phyloP scores from a whole-genome alignment of 2,797 vertebrate genomes.

The Hafferia zeledoni region DNA sequence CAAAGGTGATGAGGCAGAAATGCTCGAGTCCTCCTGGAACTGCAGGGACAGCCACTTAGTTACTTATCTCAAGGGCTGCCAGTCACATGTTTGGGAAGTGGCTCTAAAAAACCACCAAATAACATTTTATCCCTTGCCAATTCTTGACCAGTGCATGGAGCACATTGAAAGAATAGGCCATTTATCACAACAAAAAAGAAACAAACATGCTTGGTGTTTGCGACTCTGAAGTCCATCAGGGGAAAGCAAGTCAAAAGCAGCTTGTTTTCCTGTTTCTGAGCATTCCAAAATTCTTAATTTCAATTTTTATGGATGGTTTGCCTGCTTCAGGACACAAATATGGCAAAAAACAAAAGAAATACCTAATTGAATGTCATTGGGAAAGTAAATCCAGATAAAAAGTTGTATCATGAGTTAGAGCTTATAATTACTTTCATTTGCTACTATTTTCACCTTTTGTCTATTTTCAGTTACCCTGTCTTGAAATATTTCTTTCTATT shows the following conservation, averaged over 20 bases:
- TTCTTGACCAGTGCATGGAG: background rate
- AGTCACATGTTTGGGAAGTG: background rate
- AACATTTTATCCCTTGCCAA: background rate
- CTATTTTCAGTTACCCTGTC: background rate
- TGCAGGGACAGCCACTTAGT: background rate
- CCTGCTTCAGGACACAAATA: background rate
- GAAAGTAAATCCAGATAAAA: background rate
- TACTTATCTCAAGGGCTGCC: background rate
- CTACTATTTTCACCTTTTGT: background rate
- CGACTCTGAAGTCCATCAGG: background rate
- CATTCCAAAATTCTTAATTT: background rate
- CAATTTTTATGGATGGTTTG: background rate
- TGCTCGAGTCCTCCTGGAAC: background rate
- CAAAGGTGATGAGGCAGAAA: background rate
- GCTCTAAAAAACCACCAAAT: background rate
- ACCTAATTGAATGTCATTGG: background rate
- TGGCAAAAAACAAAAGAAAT: background rate
- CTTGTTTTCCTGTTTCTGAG: background rate
- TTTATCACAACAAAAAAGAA: background rate
- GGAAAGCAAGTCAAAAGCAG: background rate
- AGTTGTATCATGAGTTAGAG: background rate
- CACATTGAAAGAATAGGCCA: background rate
- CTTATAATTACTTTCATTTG: background rate
- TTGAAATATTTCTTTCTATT: background rate
- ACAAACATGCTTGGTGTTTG: fast-evolving